Conservation (phyloP, 1,140 invertebrate genomes). For the Drosophila quadrilineata region DNA sequence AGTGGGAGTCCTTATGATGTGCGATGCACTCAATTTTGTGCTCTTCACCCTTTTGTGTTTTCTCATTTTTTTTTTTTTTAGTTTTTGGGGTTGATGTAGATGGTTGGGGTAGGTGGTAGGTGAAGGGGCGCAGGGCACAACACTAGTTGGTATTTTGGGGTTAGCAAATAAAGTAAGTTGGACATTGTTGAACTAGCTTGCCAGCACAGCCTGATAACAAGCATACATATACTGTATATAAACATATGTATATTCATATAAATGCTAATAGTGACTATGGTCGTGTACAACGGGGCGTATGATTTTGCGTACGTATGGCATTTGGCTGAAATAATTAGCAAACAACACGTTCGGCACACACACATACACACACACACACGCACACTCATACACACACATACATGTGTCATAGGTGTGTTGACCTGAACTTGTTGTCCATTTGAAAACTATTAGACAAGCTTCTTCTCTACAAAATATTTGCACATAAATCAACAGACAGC, state of each 20-base stretch:
- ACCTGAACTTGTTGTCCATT: too few species aligned
- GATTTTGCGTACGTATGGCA: neutral
- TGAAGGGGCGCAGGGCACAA: neutral
- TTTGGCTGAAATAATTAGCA: constrained; percentile 5
- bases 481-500: too few species aligned
- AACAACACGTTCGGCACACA: neutral
- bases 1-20: constrained; percentile 2
- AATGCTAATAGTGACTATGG: constrained; percentile 2
- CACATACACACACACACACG: too few species aligned
- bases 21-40: constrained; percentile 18
- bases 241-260: too few species aligned
- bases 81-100: too few species aligned
- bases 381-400: too few species aligned
- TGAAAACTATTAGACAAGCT: too few species aligned
- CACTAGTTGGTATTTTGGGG: constrained; percentile 6
- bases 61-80: constrained; percentile 1
- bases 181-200: constrained; percentile 13
- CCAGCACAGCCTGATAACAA: constrained; percentile 1
- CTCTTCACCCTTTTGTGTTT: neutral
- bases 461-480: too few species aligned
- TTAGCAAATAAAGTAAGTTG: constrained; percentile 16
- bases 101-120: neutral
- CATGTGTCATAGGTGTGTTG: too few species aligned
- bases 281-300: neutral
- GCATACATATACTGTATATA: too few species aligned